Conservation (phyloP, 2,113 vertebrate species). For the Silurus glanis region DNA sequence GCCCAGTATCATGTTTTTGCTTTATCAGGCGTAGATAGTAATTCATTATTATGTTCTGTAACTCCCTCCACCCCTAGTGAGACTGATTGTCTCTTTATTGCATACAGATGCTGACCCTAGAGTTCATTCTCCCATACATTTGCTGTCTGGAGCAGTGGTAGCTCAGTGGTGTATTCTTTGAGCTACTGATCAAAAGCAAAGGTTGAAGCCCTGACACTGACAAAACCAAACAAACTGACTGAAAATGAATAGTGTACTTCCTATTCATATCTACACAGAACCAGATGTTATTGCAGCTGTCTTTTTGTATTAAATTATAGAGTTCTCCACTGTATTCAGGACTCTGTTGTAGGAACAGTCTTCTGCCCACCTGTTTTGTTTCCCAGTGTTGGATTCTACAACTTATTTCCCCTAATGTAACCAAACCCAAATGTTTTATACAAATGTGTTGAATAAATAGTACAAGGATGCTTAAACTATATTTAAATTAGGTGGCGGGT, state of each 20-base stretch:
- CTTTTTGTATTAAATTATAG: neutral
- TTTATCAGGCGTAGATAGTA: too few relatives aligned
- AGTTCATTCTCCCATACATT: neutral
- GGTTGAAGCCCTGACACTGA: neutral
- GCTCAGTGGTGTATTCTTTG: neutral
- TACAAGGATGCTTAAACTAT: too few relatives aligned
- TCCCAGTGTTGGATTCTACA: neutral
- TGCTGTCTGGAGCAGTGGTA: neutral
- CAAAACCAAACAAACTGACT: neutral
- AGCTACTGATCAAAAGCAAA: neutral
- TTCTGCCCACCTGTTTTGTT: neutral
- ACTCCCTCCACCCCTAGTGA: neutral
- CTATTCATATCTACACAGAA: neutral
- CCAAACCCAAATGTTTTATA: neutral
- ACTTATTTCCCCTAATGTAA: neutral
- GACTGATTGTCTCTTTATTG: neutral
- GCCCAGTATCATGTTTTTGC: too few relatives aligned
- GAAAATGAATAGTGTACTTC: neutral
- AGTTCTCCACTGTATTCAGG: neutral
- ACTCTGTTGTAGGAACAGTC: neutral
- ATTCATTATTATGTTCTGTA: neutral
- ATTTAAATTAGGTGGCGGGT: too few relatives aligned
- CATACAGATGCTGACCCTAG: neutral
- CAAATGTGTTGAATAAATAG: too few relatives aligned
- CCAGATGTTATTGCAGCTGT: neutral